Evolutionary conservation across 37 sponge, comb jelly and placozoan species (phyloP), one percentile per base, ranked within the genome.

Genomic region (Cladorhizidae sp.): DNA sequence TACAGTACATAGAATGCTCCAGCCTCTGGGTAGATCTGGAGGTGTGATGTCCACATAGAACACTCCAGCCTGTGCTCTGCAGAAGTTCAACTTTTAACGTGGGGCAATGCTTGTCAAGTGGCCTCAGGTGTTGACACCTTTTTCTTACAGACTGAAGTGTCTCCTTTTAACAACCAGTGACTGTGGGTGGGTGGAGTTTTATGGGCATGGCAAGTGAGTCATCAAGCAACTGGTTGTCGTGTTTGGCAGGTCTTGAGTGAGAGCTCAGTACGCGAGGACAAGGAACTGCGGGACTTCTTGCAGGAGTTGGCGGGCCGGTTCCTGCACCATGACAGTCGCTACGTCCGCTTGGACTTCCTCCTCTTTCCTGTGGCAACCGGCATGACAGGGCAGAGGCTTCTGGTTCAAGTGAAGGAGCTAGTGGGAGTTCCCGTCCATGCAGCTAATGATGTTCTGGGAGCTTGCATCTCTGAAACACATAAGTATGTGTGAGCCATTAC

Each of bases 331-430:
- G 84, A 74, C 23, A 83, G 88, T 69, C 79, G 58, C 22, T 75
- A 83, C 18, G 77, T 81, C 11, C 67, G 92, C 26, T 54, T 92
- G 38, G 92, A 92, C 59, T 38, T 92, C 28, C 77, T 92, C 62
- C 58, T 57, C 49, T 83, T 72, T 40, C 62, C 88, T 14, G 88
- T 87, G 54, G 80, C 52, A 1, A 76, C 79, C 42, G 58, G 21
- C 40, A 54, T 36, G 9, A 84, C 71, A 33, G 88, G 79, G 26
- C 31, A 76, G 42, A 33, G 28, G 12, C 75, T 92, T 39, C 18
- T 88, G 12, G 32, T 69, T 17, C 72, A 79, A 39, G 69, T 92
- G 56, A 65, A 51, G 57, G 61, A 49, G 6, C 32, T 87, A 21
- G 38, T 92, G 36, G 56, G 64, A 29, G 84, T 91, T 0, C 76